These are phyloP conservation scores for Galbula dea DNA, from an alignment of 2,113 vertebrate genomes.

Conservation along the genomic window DNA sequence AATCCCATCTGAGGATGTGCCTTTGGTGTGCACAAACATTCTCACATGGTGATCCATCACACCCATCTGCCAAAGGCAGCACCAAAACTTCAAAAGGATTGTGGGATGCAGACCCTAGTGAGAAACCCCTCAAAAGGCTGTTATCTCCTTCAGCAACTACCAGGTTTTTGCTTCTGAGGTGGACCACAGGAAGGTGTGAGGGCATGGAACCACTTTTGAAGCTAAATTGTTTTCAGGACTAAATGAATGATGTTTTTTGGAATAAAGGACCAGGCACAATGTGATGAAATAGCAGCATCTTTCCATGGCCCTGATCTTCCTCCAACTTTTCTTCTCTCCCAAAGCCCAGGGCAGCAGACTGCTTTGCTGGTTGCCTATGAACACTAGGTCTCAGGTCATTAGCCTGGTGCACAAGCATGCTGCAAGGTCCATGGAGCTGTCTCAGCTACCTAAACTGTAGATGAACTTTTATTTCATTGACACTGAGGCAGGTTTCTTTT, in stretches of 20 bases:
- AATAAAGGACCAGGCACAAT: neutral
- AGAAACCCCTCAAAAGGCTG: neutral
- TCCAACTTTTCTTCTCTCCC: neutral
- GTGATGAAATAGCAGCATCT: neutral
- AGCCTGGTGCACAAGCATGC: rapidly evolving
- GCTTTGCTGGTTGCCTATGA: neutral
- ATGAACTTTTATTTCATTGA: conserved; percentile 4
- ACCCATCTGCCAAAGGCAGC: neutral
- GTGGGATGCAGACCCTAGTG: neutral
- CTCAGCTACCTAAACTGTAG: neutral
- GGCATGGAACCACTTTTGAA: neutral
- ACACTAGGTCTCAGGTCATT: neutral
- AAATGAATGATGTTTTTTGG: neutral
- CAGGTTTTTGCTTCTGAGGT: neutral
- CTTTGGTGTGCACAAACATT: neutral
- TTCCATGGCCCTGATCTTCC: neutral
- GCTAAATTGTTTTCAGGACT: neutral
- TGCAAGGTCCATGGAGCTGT: neutral
- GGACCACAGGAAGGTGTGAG: neutral
- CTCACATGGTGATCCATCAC: rapidly evolving
- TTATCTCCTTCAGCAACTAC: neutral
- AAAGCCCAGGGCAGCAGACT: neutral
- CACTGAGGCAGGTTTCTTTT: neutral
- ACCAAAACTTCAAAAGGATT: neutral
- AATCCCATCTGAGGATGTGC: neutral